These are phyloP conservation scores for Barypeithes pellucidus DNA, from an alignment of 2,888 invertebrate species.

Conservation along the genomic window DNA sequence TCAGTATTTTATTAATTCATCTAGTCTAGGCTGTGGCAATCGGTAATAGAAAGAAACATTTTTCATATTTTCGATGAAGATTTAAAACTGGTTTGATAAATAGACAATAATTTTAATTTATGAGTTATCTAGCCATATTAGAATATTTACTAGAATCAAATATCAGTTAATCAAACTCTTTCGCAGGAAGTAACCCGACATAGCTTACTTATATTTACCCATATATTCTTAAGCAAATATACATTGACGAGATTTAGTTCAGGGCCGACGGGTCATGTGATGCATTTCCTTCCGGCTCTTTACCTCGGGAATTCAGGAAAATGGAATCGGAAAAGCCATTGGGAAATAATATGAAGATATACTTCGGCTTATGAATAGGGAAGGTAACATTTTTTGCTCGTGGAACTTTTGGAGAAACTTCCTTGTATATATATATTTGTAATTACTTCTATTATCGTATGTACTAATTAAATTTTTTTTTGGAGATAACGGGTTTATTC, in stretches of 20 bases:
- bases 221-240: constrained; percentile 31
- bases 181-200: not conserved
- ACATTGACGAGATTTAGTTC: constrained; percentile 36
- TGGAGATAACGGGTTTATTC: too few relatives aligned
- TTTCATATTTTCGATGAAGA: too few relatives aligned
- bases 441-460: too few relatives aligned
- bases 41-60: too few relatives aligned
- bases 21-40: too few relatives aligned
- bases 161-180: not conserved
- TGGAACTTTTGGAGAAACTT: not conserved
- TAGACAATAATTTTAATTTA: too few relatives aligned
- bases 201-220: constrained; percentile 22
- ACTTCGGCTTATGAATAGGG: constrained; percentile 23
- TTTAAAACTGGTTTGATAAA: too few relatives aligned
- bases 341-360: constrained; percentile 38
- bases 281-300: constrained; percentile 33
- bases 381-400: not conserved
- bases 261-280: constrained; percentile 12
- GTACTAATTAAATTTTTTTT: too few relatives aligned
- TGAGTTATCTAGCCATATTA: too few relatives aligned
- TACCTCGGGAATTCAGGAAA: constrained; percentile 16
- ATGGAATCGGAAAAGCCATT: constrained; percentile 28
- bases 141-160: constrained; percentile 1
- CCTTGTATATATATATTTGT: not conserved
- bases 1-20: too few relatives aligned